Evolutionary conservation across 1,140 invertebrate genomes (phyloP), one percentile per base, ranked within the genome.

Genomic region (Drosophila gunungcola): DNA sequence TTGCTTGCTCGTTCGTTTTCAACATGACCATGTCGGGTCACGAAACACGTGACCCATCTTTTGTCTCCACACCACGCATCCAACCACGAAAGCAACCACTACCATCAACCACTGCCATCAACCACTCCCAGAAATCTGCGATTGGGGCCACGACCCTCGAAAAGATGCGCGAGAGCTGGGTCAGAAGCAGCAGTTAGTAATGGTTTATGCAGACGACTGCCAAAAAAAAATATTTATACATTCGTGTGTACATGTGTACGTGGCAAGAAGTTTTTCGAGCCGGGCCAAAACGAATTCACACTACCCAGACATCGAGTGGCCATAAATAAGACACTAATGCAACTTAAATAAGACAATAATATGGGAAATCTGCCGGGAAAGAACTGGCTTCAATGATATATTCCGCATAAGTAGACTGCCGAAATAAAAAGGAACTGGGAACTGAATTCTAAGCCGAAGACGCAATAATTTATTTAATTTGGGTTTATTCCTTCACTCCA

Each of bases 331-430:
- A 64, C 48, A 84, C 73, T 70, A 75, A 79, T 61, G 83, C 57
- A 65, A 85, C 81, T 85, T 85, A 80, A 84, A 80, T 84, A 85
- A 80, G 69, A 80, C 60, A 73, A 84, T 77, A 73, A 80, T 84
- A 76, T 84, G 80, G 63, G 32, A 73, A 64, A 65, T 43, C 49
- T 49, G 45, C 51, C 55, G 55, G 49, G 21, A 74, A 82, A 32
- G 21, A 74, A 82, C 54, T 82, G 80, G 77, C 39, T 41, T 6
- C 38, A 55, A 34, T 63, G 60, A 63, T 63, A 60, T 63, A 63
- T 63, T 32, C 7, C 10, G n/a, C 29, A 63, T 63, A 61, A 60
- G 39, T 68, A 80, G 32, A 52, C 41, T 49, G 27, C 3, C n/a
- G 10, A 34, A 34, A 16, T 11, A 11, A 16, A 3, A 4, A 43